These are phyloP conservation scores for Hystrix brachyura DNA, from an alignment of 2,113 vertebrate species.

Conservation along the genomic window DNA sequence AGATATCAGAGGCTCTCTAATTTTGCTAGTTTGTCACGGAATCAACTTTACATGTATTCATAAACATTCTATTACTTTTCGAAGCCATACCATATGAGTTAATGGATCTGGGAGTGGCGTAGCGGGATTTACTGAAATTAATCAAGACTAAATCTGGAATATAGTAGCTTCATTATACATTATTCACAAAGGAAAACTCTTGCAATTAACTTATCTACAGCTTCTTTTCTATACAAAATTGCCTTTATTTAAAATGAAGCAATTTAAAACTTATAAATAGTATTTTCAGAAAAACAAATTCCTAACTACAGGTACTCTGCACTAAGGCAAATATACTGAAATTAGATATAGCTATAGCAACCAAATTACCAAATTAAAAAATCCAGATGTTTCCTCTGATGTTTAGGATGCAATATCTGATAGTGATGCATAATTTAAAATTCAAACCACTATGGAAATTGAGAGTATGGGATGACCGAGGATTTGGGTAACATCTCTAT, in stretches of 20 bases:
- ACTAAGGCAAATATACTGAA: background rate
- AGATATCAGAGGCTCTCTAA: slow-evolving; percentile 20
- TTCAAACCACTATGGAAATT: background rate
- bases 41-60: slow-evolving; percentile 40
- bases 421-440: background rate
- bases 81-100: background rate
- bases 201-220: slow-evolving; percentile 36
- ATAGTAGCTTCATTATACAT: background rate
- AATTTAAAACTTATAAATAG: background rate
- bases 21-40: background rate
- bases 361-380: slow-evolving; percentile 38
- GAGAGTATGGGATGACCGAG: background rate
- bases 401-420: background rate
- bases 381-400: background rate
- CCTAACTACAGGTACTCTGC: background rate
- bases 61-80: slow-evolving; percentile 51
- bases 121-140: slow-evolving; percentile 44
- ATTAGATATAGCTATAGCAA: background rate
- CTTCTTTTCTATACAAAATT: slow-evolving; percentile 30
- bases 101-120: background rate
- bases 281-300: slow-evolving; percentile 40
- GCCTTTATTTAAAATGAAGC: slow-evolving; percentile 40
- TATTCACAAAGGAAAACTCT: slow-evolving; percentile 57
- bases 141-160: slow-evolving; percentile 29
- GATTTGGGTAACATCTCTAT: background rate